Evolutionary conservation across 2,113 vertebrate species (phyloP).

Genomic region (Clarias batrachus): DNA sequence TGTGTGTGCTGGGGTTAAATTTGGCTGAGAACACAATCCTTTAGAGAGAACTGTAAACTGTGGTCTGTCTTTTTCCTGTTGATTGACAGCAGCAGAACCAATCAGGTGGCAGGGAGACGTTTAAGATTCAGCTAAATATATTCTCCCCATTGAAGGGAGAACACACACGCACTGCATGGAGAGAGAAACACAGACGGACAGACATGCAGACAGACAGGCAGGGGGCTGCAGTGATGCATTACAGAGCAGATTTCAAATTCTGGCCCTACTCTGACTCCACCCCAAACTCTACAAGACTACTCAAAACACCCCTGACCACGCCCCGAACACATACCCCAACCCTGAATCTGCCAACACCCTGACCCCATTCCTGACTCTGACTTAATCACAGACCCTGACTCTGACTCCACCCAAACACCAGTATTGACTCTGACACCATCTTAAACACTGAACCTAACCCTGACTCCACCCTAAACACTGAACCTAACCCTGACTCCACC

Average conservation of each 20-base stretch:
- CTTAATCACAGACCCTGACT: background rate
- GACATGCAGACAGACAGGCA: background rate
- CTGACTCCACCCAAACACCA: background rate
- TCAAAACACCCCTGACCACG: background rate
- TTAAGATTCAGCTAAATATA: constrained; percentile 69
- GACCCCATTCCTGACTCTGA: background rate
- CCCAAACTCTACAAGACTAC: background rate
- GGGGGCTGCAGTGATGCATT: background rate
- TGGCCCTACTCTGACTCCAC: background rate
- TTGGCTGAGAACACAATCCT: constrained; percentile 54
- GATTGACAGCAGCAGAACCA: constrained; percentile 67
- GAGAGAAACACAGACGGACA: background rate
- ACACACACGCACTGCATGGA: background rate
- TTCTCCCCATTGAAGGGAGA: constrained; percentile 55
- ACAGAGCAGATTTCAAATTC: background rate
- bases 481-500: background rate
- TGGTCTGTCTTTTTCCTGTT: constrained; percentile 51
- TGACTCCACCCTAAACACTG: background rate
- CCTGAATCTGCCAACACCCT: background rate
- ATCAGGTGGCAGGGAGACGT: constrained; percentile 56
- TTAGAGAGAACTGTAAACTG: constrained; percentile 52
- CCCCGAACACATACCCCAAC: background rate
- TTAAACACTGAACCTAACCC: background rate
- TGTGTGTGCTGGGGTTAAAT: constrained; percentile 56
- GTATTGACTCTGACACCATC: background rate